Base-by-base conservation (phyloP, 92 coral and sea anemone genomes). In the Bergia sp. region DNA sequence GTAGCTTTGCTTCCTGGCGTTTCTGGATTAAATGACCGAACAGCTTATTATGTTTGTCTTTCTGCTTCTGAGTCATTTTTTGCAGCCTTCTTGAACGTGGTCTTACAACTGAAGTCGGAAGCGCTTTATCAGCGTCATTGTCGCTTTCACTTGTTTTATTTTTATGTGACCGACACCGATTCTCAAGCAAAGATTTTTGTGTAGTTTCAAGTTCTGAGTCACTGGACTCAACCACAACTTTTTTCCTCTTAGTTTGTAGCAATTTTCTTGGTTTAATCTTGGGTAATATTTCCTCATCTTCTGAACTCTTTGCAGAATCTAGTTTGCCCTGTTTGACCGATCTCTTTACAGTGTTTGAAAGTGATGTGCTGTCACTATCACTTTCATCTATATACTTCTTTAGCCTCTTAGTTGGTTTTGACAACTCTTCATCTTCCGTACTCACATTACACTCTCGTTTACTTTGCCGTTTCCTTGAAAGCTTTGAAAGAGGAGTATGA, bases 1-100 rank as follows among this genome's bases (percentile, higher is more conserved):
- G 58, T 2, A 53, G 18, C 77, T 92, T 91, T 43, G 89, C 89
- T 49, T 64, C 75, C 23, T 90, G 83, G 42, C 98, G 91, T 66
- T 82, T 90, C 73, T 93, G 80, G 20, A 92, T 78, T 15, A 93
- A 91, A 53, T 81, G 45, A 29, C 79, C 83, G 80, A 92, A 95
- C 40, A 89, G 79, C 79, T 90, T 81, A 3, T 88, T 73, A 37
- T 80, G 84, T 39, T 82, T 82, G 12, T 90, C 86, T 10, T 92
- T 57, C 9, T 90, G 86, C 12, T 88, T 90, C 73, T 86, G 80
- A 1, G 86, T 88, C 23, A 92, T 89, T 37, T 89, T 85, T 80
- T 84, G 82, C 13, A 86, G 82, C 90, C 98, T 73, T 29, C 79
- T 80, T 7, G 93, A 91, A 58, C 76, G 73, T 0, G 87, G 87